These are phyloP conservation scores for Drosophila triauraria DNA, from an alignment of 1,140 invertebrate species.

Conservation along the genomic window DNA sequence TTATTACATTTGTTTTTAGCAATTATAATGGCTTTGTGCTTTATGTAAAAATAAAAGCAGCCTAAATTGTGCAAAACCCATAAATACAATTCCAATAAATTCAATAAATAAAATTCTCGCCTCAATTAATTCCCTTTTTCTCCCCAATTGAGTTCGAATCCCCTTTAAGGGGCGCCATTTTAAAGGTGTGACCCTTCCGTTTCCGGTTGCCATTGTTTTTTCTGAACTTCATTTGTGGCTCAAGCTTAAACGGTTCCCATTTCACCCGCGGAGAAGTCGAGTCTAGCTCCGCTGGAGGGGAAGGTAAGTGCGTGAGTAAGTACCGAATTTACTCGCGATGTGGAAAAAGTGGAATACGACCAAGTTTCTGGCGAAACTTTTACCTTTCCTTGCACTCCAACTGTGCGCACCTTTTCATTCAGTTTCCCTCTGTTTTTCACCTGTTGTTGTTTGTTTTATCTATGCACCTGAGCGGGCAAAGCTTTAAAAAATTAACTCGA, in stretches of 20 bases:
- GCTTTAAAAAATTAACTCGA: conserved; percentile 64
- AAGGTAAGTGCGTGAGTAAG: conserved; percentile 30
- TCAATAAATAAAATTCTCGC: background rate
- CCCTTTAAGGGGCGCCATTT: background rate
- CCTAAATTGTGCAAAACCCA: background rate
- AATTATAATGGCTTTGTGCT: background rate
- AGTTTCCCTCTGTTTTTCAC: conserved; percentile 11
- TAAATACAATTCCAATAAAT: background rate
- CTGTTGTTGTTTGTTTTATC: conserved; percentile 49
- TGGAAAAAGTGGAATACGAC: conserved; percentile 17
- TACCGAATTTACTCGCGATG: conserved; percentile 16
- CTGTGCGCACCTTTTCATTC: conserved; percentile 8
- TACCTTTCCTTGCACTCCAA: conserved; percentile 28
- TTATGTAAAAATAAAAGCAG: background rate
- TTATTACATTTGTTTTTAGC: too few relatives aligned
- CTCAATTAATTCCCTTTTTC: conserved; percentile 3
- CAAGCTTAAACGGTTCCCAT: conserved; percentile 25
- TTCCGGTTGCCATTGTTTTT: conserved; percentile 29
- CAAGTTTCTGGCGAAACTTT: conserved; percentile 40
- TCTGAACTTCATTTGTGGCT: conserved; percentile 48
- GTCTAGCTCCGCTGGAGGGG: background rate
- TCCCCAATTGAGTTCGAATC: background rate
- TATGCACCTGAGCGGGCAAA: conserved; percentile 43
- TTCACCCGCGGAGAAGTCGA: background rate
- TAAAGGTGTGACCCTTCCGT: background rate